These are phyloP conservation scores for Coregonus ussuriensis DNA, from an alignment of 2,797 vertebrate genomes.

Conservation along the genomic window DNA sequence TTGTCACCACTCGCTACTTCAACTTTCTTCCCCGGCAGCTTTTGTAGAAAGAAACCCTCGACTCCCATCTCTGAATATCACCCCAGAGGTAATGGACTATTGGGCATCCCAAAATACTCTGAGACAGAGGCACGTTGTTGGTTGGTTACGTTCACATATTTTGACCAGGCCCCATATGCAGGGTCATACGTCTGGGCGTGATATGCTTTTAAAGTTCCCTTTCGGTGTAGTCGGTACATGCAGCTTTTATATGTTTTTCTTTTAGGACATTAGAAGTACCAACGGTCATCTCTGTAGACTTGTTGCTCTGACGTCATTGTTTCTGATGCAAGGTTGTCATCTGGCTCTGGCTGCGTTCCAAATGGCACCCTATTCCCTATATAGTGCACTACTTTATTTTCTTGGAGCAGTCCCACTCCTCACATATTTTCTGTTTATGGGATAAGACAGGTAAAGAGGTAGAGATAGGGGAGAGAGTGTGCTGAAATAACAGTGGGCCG, in stretches of 20 bases:
- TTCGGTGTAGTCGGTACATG: no score
- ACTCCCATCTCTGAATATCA: background rate
- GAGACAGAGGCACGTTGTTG: background rate
- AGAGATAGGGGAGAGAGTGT: background rate
- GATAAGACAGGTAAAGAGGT: background rate
- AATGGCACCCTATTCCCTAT: background rate
- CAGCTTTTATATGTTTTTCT: background rate
- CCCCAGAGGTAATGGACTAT: background rate
- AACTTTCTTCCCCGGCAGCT: background rate
- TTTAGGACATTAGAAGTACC: slow-evolving; percentile 40
- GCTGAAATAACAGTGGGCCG: background rate
- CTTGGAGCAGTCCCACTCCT: no score
- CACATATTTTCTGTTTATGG: background rate
- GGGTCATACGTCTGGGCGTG: no score
- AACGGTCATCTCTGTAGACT: slow-evolving; percentile 8
- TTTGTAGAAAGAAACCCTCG: background rate
- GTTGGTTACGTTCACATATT: background rate
- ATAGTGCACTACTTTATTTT: background rate
- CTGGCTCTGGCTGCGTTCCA: background rate
- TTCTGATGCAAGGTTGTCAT: background rate
- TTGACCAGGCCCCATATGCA: no score
- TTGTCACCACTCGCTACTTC: background rate
- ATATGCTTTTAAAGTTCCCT: no score
- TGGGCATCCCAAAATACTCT: background rate
- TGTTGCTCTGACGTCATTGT: slow-evolving; percentile 24